phyloP scores from a whole-genome alignment of 2,113 vertebrate species.

The Ornithorhynchus anatinus region DNA sequence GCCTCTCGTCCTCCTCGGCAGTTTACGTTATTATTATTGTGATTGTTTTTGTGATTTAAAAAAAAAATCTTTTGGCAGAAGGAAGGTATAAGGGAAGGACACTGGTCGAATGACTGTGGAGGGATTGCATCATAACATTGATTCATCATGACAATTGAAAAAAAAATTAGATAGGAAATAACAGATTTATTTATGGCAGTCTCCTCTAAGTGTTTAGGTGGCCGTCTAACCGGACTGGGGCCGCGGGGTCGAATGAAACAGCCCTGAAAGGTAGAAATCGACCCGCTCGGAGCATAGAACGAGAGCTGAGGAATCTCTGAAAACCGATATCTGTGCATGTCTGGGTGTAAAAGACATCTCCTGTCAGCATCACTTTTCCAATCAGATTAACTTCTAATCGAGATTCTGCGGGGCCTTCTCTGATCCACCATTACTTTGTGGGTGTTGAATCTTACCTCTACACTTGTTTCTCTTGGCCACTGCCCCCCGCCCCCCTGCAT shows the following conservation, averaged over 20 bases:
- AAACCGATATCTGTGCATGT: neutral
- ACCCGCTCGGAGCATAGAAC: neutral
- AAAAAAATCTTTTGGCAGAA: neutral
- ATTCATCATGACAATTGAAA: conserved; percentile 44
- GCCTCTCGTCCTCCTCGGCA: neutral
- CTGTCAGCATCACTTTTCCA: neutral
- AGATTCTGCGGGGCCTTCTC: neutral
- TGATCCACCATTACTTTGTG: neutral
- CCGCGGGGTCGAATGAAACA: neutral
- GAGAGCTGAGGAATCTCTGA: neutral
- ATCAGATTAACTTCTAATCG: neutral
- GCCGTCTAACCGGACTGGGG: neutral
- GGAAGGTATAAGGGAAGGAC: conserved; percentile 12
- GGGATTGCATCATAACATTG: conserved; percentile 53
- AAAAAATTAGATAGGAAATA: conserved; percentile 44
- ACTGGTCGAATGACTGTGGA: conserved; percentile 16
- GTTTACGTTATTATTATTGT: conserved; percentile 2
- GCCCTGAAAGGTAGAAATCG: conserved; percentile 1
- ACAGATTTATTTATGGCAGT: neutral
- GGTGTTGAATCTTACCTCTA: conserved; percentile 13
- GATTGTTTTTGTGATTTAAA: neutral
- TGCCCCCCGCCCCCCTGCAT: conserved; percentile 42
- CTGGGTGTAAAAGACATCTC: neutral
- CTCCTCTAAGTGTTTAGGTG: neutral
- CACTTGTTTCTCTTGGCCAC: conserved; percentile 52